Conservation (phyloP, 2,113 vertebrate species). For the Pelecanoides urinatrix region DNA sequence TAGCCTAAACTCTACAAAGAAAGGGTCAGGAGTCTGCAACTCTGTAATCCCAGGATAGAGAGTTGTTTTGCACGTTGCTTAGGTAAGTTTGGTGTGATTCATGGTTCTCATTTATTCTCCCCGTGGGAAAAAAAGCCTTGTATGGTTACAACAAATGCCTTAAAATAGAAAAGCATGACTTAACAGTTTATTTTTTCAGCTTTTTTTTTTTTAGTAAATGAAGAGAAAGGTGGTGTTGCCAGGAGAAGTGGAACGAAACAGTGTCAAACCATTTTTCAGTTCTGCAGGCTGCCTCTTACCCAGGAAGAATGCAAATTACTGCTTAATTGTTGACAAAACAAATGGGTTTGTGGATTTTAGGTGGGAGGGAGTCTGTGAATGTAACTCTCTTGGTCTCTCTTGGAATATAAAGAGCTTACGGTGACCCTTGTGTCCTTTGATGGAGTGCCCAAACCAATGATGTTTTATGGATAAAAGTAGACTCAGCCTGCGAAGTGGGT, state of each 20-base stretch:
- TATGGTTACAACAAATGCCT: background rate
- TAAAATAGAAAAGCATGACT: constrained; percentile 20
- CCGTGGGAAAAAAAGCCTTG: background rate
- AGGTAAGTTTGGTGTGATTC: constrained; percentile 12
- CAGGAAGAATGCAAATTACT: constrained; percentile 3
- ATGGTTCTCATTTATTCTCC: background rate
- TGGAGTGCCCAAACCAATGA: background rate
- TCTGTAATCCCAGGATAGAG: background rate
- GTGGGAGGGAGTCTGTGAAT: background rate
- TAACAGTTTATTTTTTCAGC: background rate
- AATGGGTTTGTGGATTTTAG: background rate
- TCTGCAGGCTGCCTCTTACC: background rate
- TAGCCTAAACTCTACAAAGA: background rate
- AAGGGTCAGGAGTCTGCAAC: background rate
- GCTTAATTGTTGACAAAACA: constrained; percentile 24
- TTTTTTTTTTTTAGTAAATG: background rate
- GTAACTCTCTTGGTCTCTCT: background rate
- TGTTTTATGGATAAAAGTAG: background rate
- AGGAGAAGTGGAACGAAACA: background rate
- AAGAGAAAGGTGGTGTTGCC: background rate
- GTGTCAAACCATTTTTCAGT: background rate
- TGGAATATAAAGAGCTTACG: background rate
- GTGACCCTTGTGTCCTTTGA: background rate
- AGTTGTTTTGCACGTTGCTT: constrained; percentile 1
- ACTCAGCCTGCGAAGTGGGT: background rate